These are phyloP conservation scores for Hirudinaria manillensis DNA, from an alignment of 2,888 invertebrate species.

Conservation along the genomic window DNA sequence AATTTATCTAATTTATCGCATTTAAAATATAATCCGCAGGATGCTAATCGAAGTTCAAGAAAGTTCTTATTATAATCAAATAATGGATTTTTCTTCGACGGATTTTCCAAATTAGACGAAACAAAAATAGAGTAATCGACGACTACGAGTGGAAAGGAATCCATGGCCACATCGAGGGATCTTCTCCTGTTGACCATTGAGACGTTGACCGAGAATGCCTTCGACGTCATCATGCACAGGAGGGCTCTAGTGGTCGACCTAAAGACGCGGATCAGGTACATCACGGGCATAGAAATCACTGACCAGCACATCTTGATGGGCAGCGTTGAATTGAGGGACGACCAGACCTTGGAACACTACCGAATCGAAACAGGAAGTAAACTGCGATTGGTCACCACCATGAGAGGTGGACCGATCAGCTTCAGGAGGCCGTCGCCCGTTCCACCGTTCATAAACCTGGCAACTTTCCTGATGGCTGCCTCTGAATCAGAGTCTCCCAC, in stretches of 20 bases:
- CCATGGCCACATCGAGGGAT: neutral
- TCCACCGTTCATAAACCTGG: conserved; percentile 7
- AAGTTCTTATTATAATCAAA: no score
- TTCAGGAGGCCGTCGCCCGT: conserved; percentile 1
- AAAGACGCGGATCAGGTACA: conserved; percentile 12
- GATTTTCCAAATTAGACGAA: no score
- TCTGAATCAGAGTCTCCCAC: neutral
- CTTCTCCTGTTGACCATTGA: conserved; percentile 12
- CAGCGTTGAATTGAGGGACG: conserved; percentile 13
- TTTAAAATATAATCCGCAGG: no score
- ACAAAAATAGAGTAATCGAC: no score
- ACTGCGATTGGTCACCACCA: conserved; percentile 16
- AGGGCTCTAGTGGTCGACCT: conserved; percentile 7
- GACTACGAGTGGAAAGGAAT: no score
- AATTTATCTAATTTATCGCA: no score
- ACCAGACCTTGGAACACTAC: conserved; percentile 14
- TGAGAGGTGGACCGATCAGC: conserved; percentile 27
- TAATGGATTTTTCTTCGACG: no score
- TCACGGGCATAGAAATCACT: neutral
- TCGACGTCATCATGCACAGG: conserved; percentile 23
- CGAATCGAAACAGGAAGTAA: conserved; percentile 5
- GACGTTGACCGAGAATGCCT: conserved; percentile 9
- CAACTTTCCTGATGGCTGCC: conserved; percentile 6
- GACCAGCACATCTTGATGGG: conserved; percentile 22
- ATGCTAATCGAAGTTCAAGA: no score